Conservation (phyloP, 1,140 invertebrate species). For the Rhysida immarginata region DNA sequence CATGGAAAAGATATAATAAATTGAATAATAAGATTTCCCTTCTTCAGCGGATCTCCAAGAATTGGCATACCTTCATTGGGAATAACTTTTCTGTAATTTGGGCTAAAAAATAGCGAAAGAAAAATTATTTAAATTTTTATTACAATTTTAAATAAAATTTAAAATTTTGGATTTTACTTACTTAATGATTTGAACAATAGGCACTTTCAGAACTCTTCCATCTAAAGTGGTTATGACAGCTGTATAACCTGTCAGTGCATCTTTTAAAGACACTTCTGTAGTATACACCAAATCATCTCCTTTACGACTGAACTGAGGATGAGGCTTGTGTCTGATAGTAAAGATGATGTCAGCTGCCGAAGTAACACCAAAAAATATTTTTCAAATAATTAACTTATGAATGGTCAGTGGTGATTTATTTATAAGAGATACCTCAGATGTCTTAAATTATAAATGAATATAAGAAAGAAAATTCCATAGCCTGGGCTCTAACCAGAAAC, state of each 20-base stretch:
- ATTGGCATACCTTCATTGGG: neutral
- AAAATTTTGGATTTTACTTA: neutral
- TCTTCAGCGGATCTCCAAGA: neutral
- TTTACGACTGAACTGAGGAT: neutral
- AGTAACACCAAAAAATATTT: no score
- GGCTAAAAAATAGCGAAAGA: no score
- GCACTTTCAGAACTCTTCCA: neutral
- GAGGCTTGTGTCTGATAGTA: neutral
- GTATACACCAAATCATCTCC: neutral
- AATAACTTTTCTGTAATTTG: neutral
- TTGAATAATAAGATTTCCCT: neutral
- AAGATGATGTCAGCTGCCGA: conserved; percentile 1
- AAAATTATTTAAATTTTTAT: no score
- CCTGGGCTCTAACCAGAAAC: no score
- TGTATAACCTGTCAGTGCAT: neutral
- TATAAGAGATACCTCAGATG: no score
- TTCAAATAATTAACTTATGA: no score
- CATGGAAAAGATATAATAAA: neutral
- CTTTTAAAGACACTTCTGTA: neutral
- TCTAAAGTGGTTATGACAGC: neutral
- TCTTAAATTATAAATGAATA: no score
- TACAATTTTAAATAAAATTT: no score
- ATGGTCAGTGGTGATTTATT: no score
- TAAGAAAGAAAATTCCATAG: no score
- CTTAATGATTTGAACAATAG: neutral